Evolutionary conservation across 2,113 vertebrate genomes (phyloP), one percentile per base, ranked within the genome.

Genomic region (Saccopteryx leptura): DNA sequence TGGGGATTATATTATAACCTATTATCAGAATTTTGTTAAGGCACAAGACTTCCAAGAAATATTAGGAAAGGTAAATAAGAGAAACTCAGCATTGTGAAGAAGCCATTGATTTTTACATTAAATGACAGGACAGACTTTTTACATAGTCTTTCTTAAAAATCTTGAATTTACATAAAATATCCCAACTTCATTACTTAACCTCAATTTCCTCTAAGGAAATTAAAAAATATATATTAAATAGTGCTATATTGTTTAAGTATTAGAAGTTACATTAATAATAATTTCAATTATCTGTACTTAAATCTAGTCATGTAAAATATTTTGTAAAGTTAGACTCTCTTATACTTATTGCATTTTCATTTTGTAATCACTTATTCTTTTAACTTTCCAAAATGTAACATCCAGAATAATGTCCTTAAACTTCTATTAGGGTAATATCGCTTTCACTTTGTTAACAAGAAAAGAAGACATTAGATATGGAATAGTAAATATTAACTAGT

Each of bases 251-350:
- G 56, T 79, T 83, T 28, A 92, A 82, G 1, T 65, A 18, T 82
- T 66, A 75, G 14, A 63, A 58, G 3, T 75, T 6, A 23, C 52
- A 39, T 76, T 78, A 11, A 66, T 75, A 84, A 52, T 50, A 52
- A 82, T 87, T 93, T 95, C 17, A 81, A 46, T 60, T 74, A 31
- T 87, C 80, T 71, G 60, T 96, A 31, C 50, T 94, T 31, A 76
- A 89, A 86, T 76, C 2, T 3, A 33, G 8, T 50, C 50, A 39
- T 61, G 9, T 12, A 33, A 90, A 65, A 46, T 50, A 50, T 33
- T 96, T 15, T 93, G 4, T 79, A 24, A 92, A 46, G 1, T 65
- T 85, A 48, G 6, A 48, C 4, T 26, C 46, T 58, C 75, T 68
- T 46, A 15, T 63, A 4, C 63, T 95, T 72, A 26, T 61, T 72